These are phyloP conservation scores for Odontophorus gujanensis DNA, from an alignment of 2,113 vertebrate species.

Conservation along the genomic window DNA sequence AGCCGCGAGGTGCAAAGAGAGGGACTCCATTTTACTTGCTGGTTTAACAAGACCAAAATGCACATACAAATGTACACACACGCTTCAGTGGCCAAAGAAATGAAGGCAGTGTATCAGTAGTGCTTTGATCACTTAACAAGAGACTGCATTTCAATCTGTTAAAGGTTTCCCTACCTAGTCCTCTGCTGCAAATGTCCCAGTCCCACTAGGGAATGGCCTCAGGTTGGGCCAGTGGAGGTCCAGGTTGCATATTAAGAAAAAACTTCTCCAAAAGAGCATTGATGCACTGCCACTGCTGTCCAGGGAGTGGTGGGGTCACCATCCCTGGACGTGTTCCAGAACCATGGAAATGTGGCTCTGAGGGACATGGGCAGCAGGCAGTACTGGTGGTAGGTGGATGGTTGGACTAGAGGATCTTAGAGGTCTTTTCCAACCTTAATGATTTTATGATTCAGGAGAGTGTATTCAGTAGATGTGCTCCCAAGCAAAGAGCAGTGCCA, in stretches of 20 bases:
- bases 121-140: not conserved
- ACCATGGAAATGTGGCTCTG: too few species aligned
- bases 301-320: too few species aligned
- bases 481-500: not conserved
- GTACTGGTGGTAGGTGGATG: too few species aligned
- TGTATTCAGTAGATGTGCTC: not conserved
- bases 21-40: not conserved
- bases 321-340: too few species aligned
- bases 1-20: not conserved
- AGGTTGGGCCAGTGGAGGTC: too few species aligned
- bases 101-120: not conserved
- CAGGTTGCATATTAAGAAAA: too few species aligned
- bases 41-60: not conserved
- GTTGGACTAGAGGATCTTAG: too few species aligned
- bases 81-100: not conserved
- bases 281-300: too few species aligned
- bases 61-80: fast-evolving
- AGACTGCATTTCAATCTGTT: not conserved
- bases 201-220: too few species aligned
- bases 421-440: too few species aligned
- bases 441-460: not conserved
- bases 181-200: not conserved
- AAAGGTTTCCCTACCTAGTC: not conserved
- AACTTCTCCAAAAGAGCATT: too few species aligned
- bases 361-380: too few species aligned